Evolutionary conservation across 2,113 vertebrate genomes (phyloP), one percentile per base, ranked within the genome.

Genomic region (Parotia lawesii): DNA sequence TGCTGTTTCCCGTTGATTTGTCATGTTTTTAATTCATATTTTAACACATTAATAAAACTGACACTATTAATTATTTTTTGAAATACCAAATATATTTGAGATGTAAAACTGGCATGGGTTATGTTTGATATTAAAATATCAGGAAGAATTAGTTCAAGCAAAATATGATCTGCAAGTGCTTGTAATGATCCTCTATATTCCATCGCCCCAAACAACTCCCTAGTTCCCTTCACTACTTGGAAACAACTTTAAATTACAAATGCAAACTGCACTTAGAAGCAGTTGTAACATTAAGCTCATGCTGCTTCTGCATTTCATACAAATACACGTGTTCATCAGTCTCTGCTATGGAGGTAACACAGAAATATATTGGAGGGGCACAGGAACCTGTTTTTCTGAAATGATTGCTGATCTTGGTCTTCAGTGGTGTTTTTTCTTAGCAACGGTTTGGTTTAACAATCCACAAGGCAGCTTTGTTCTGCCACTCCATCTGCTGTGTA

Each of bases 11-110:
- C 95, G 64, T 91, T 98, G 96, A 96, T 97, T 97, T 98, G 97
- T 98, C 97, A 97, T 96, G 95, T 97, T 98, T 98, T 96, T 91
- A 97, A 97, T 98, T 97, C 97, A 95, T 97, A 97, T 97, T 98
- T 97, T 97, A 98, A 97, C 95, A 96, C 97, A 97, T 98, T 98
- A 97, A 98, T 97, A 98, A 98, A 97, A 97, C 94, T 65, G 93
- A 97, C 97, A 97, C 95, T 91, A 96, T 94, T 96, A 97, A 97
- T 97, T 98, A 97, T 96, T 97, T 97, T 97, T 96, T 97, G 79
- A 97, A 97, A 93, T 81, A 89, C 94, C 93, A 96, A 92, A 93
- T 95, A 85, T 93, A 96, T 95, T 97, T 95, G 96, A 97, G 95
- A 96, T 67, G 53, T 81, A 89, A 80, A 75, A 76, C 81, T 88